These are phyloP conservation scores for Calliopsis andreniformis DNA, from an alignment of 1,140 invertebrate genomes.

Conservation along the genomic window DNA sequence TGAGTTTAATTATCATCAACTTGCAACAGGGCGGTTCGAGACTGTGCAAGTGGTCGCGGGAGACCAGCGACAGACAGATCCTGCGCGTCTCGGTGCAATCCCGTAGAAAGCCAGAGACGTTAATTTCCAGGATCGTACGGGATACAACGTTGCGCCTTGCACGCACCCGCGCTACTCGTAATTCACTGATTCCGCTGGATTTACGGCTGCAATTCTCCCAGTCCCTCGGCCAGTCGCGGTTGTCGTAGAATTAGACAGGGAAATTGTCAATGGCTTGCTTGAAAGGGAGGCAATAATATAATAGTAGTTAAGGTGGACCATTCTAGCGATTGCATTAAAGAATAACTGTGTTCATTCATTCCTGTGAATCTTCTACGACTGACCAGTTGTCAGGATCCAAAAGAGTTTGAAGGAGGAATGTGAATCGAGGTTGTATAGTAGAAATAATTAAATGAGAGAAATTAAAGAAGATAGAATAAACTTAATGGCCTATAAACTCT, in stretches of 20 bases:
- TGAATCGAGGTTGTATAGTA: too few relatives aligned
- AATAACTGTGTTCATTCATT: too few relatives aligned
- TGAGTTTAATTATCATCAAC: slow-evolving; percentile 51
- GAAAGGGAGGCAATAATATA: not conserved
- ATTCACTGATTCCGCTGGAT: slow-evolving; percentile 56
- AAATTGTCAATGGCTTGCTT: slow-evolving; percentile 20
- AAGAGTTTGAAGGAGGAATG: too few relatives aligned
- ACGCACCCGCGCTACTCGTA: slow-evolving; percentile 25
- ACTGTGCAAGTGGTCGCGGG: slow-evolving; percentile 33
- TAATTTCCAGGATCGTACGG: slow-evolving; percentile 52
- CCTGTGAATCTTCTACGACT: too few relatives aligned
- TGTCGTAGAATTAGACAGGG: slow-evolving; percentile 40
- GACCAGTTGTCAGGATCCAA: too few relatives aligned
- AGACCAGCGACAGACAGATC: slow-evolving; percentile 42
- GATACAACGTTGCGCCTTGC: slow-evolving; percentile 35
- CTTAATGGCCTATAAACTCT: too few relatives aligned
- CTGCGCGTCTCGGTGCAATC: slow-evolving; percentile 50
- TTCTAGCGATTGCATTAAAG: too few relatives aligned
- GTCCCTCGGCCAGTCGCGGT: slow-evolving; percentile 44
- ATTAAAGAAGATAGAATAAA: too few relatives aligned
- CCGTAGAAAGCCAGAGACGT: slow-evolving; percentile 53
- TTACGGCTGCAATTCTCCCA: slow-evolving; percentile 65
- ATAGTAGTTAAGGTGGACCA: too few relatives aligned
- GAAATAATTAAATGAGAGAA: too few relatives aligned
- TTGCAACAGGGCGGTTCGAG: slow-evolving; percentile 11